A percentile compares a stretch with the other conserved stretches of the same genome.
phyloP scores from a whole-genome alignment of 2,797 vertebrate species.

The Dendrocincla tyrannina region DNA sequence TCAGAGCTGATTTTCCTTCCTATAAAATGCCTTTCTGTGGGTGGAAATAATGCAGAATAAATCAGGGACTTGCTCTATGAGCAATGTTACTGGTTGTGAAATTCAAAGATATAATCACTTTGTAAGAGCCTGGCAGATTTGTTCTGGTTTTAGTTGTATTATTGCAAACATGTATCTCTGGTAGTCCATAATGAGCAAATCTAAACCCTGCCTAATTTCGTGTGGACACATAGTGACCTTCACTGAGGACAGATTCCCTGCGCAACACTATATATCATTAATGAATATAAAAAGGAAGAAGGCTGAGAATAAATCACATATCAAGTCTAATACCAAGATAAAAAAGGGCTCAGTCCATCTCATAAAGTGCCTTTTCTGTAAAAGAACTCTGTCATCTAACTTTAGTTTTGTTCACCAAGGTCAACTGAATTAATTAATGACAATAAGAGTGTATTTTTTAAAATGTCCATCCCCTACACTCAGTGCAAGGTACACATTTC shows the following conservation, averaged over 20 bases:
- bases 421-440: not conserved
- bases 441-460: not conserved
- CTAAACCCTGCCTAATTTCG: not conserved
- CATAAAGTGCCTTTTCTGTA: not conserved
- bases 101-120: not conserved
- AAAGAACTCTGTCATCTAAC: not conserved
- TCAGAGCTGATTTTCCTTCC: not conserved
- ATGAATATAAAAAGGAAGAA: not conserved
- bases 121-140: not conserved
- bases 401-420: not conserved
- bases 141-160: not conserved
- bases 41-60: not conserved
- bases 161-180: not conserved
- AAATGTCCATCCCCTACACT: not conserved
- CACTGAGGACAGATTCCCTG: not conserved
- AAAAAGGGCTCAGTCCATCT: not conserved
- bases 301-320: not conserved
- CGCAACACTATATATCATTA: not conserved
- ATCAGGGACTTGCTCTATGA: not conserved
- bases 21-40: not conserved
- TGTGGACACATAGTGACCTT: not conserved
- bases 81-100: not conserved
- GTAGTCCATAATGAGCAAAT: not conserved
- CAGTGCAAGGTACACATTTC: not conserved
- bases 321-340: not conserved